A percentile compares a stretch with the other conserved stretches of the same genome.
These are phyloP conservation scores for Salmo trutta DNA, from an alignment of 2,797 vertebrate genomes.

Conservation along the genomic window DNA sequence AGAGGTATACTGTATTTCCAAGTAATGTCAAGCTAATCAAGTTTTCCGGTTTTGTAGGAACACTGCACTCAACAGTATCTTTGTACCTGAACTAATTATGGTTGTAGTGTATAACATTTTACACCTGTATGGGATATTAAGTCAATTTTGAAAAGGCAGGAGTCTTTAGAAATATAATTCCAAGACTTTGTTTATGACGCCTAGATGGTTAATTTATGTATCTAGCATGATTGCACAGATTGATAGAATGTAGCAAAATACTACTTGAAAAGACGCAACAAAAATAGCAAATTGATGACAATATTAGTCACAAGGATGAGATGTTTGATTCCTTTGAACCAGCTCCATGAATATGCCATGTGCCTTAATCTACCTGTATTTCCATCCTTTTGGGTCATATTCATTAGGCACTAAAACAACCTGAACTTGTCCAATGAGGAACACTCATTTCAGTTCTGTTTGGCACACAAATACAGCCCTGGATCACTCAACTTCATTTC, in stretches of 20 bases:
- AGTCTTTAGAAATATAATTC: neutral
- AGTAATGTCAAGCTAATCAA: neutral
- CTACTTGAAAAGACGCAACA: neutral
- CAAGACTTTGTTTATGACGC: slow-evolving; percentile 12
- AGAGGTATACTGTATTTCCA: neutral
- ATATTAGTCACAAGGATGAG: slow-evolving; percentile 9
- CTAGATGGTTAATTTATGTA: slow-evolving; percentile 10
- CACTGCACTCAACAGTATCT: neutral
- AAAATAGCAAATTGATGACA: neutral
- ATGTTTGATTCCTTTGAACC: slow-evolving; percentile 4
- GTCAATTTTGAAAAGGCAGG: too few relatives aligned
- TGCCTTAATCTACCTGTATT: slow-evolving; percentile 22
- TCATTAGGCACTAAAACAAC: neutral
- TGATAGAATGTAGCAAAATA: neutral
- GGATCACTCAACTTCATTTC: slow-evolving; percentile 6
- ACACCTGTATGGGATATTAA: slow-evolving; percentile 22
- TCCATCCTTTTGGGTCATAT: neutral
- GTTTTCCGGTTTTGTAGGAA: slow-evolving; percentile 22
- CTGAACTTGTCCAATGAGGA: neutral
- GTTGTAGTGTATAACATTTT: slow-evolving; percentile 50
- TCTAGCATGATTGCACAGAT: slow-evolving; percentile 11
- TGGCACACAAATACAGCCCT: neutral
- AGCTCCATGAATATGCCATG: slow-evolving; percentile 27
- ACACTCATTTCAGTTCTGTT: slow-evolving; percentile 9
- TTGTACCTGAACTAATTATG: slow-evolving; percentile 15